phyloP scores from a whole-genome alignment of 2,797 vertebrate species.

The Oophaga sylvatica region DNA sequence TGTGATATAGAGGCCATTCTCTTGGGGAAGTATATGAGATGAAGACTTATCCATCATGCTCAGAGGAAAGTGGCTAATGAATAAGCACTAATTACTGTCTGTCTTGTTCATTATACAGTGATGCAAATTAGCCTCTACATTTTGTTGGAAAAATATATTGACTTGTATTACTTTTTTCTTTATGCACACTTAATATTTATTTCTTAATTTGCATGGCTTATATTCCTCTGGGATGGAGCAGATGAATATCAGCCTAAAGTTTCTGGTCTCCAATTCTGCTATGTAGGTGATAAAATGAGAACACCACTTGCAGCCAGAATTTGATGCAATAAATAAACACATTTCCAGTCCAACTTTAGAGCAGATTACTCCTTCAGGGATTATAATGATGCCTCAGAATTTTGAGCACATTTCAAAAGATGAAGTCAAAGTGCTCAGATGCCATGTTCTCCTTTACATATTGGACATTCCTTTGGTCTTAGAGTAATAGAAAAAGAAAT shows the following conservation, averaged over 20 bases:
- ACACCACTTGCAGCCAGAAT: slow-evolving; percentile 43
- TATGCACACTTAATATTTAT: slow-evolving; percentile 39
- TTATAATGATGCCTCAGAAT: slow-evolving; percentile 22
- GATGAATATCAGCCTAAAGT: slow-evolving; percentile 38
- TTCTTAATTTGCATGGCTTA: slow-evolving; percentile 30
- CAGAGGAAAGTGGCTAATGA: slow-evolving; percentile 36
- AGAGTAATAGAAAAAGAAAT: neutral
- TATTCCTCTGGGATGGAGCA: slow-evolving; percentile 31
- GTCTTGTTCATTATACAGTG: slow-evolving; percentile 22
- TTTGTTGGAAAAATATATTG: slow-evolving; percentile 33
- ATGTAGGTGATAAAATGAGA: slow-evolving; percentile 50
- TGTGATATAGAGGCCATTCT: neutral
- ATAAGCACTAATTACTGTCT: slow-evolving; percentile 44
- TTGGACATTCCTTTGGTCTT: neutral
- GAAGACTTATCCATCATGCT: slow-evolving; percentile 1
- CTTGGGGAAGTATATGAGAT: neutral
- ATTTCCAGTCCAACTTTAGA: slow-evolving; percentile 31
- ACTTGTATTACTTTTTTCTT: slow-evolving; percentile 16
- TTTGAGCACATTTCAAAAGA: slow-evolving; percentile 36
- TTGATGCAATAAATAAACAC: slow-evolving; percentile 50
- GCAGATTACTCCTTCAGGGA: slow-evolving; percentile 36
- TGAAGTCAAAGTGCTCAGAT: neutral
- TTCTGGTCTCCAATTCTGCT: slow-evolving; percentile 45
- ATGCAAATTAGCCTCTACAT: slow-evolving; percentile 32
- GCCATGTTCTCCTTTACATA: neutral